Evolutionary conservation across 1,140 invertebrate genomes (phyloP).

Genomic region (Apis dorsata): DNA sequence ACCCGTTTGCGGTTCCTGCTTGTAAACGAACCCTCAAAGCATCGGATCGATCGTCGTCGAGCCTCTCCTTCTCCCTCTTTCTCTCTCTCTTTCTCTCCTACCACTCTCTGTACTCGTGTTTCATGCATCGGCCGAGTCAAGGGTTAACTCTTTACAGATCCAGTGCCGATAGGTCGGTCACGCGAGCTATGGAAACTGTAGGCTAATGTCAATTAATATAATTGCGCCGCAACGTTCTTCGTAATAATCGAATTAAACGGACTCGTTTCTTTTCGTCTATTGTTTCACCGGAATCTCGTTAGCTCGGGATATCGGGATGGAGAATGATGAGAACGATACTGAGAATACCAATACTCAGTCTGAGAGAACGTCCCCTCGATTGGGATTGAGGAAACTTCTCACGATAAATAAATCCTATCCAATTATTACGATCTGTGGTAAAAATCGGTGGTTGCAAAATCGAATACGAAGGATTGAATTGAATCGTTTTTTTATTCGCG

Average conservation of each 20-base stretch:
- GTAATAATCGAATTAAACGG: constrained; percentile 34
- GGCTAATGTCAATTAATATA: constrained; percentile 52
- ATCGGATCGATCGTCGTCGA: background rate
- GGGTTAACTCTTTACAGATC: constrained; percentile 47
- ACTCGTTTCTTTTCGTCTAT: background rate
- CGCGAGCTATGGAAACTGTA: constrained; percentile 39
- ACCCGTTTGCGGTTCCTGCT: constrained; percentile 40
- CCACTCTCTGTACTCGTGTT: constrained; percentile 32
- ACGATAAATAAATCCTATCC: background rate
- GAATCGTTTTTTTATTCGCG: no score
- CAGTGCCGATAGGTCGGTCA: constrained; percentile 41
- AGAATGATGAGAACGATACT: background rate
- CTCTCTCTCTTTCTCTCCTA: background rate
- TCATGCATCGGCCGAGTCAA: constrained; percentile 36
- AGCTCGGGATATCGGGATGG: background rate
- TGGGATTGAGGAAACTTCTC: background rate
- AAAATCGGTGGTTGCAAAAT: no score
- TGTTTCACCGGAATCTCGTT: constrained; percentile 13
- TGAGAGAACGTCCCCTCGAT: background rate
- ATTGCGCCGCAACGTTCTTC: constrained; percentile 8
- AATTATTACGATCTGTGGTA: no score
- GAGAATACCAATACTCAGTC: background rate
- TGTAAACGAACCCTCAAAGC: constrained; percentile 44
- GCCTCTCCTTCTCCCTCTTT: constrained; percentile 18
- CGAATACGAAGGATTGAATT: no score